A percentile compares a stretch with the other conserved stretches of the same genome.
phyloP scores from a whole-genome alignment of 2,888 invertebrate species.

The Oasisia sp. region DNA sequence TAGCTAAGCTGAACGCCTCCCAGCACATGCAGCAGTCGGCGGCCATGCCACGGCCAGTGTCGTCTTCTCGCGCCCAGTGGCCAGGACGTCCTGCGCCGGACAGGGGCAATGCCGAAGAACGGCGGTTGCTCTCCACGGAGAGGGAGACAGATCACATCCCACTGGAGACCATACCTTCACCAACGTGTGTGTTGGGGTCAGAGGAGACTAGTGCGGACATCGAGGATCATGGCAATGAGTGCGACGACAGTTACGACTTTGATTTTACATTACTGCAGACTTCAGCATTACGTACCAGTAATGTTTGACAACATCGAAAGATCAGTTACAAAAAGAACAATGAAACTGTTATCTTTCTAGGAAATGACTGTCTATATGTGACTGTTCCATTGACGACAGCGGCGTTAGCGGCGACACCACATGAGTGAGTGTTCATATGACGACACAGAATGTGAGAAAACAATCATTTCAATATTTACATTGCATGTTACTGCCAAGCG shows the following conservation, averaged over 20 bases:
- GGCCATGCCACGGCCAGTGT: neutral
- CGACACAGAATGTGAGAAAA: neutral
- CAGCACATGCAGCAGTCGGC: neutral
- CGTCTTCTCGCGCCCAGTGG: neutral
- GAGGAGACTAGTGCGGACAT: neutral
- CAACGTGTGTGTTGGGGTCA: neutral
- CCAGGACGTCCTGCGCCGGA: neutral
- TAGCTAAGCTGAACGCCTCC: neutral
- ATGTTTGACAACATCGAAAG: neutral
- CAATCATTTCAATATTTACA: too few species aligned
- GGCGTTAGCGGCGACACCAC: neutral
- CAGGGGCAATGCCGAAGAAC: neutral
- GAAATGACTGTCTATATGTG: neutral
- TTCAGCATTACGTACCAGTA: neutral
- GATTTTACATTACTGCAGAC: neutral
- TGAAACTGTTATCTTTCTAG: neutral
- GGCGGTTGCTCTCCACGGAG: neutral
- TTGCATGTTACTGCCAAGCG: too few species aligned
- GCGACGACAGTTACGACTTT: neutral
- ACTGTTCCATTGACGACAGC: neutral
- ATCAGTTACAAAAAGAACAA: neutral
- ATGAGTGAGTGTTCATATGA: neutral
- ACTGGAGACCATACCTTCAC: neutral
- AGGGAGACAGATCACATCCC: neutral
- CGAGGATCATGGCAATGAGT: neutral